These are phyloP conservation scores for Stichodactyla helianthus DNA, from an alignment of 64 coral and sea anemone species.

Conservation along the genomic window DNA sequence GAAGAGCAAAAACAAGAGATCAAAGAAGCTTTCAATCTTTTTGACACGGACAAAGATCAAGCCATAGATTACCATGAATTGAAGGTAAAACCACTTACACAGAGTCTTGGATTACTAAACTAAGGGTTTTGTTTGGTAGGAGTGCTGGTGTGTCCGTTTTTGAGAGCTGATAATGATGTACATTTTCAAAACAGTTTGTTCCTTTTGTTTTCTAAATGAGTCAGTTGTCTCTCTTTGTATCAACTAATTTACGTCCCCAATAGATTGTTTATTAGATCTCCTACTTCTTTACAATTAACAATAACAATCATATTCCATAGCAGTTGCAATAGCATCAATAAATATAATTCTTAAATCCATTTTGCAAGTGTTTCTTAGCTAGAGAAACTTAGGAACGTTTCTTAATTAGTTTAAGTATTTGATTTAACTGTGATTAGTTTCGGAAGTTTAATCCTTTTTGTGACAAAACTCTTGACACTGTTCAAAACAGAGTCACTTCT, in stretches of 20 bases:
- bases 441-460: neutral
- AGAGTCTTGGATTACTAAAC: neutral
- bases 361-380: neutral
- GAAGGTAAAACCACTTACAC: slow-evolving; percentile 52
- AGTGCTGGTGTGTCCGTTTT: neutral
- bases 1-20: slow-evolving; percentile 99
- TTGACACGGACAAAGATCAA: slow-evolving; percentile 97
- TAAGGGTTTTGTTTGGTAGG: neutral
- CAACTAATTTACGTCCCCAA: neutral
- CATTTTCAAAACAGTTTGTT: neutral
- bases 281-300: neutral
- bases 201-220: neutral
- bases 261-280: neutral
- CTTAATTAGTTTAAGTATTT: neutral
- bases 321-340: neutral
- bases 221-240: neutral
- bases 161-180: neutral
- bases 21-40: slow-evolving; percentile 95
- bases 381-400: neutral
- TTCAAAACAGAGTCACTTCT: neutral
- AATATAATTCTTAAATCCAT: neutral
- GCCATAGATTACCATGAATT: slow-evolving; percentile 98
- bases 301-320: neutral
- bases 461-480: neutral
- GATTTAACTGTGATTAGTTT: slow-evolving; percentile 1